These are phyloP conservation scores for Dasypus novemcinctus DNA, from an alignment of 2,113 vertebrate species.

Conservation along the genomic window DNA sequence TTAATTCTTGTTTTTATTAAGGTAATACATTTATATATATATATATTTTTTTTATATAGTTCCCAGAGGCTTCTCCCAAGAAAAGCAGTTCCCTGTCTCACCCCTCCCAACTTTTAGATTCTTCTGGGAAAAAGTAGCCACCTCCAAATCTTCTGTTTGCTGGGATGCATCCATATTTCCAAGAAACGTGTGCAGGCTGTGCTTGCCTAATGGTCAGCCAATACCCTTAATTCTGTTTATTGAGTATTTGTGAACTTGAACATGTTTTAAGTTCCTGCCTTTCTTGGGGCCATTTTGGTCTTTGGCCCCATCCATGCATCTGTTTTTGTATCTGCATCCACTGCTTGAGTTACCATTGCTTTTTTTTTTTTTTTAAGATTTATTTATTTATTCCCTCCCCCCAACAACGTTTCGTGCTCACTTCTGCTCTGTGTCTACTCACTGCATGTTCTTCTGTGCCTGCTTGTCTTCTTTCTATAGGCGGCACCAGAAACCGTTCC, in stretches of 20 bases:
- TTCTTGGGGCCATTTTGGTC: not conserved
- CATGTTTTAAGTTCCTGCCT: not conserved
- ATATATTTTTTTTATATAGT: not conserved
- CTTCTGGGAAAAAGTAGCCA: not conserved
- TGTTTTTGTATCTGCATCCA: not conserved
- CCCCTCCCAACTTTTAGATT: not conserved
- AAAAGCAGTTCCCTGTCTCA: not conserved
- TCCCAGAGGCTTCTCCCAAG: not conserved
- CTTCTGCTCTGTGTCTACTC: no score
- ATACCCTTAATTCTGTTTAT: not conserved
- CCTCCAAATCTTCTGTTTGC: not conserved
- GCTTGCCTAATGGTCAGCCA: not conserved
- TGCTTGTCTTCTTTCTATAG: no score
- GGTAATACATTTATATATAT: not conserved
- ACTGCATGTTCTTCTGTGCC: no score
- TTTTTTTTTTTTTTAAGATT: no score
- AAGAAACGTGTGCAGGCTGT: not conserved
- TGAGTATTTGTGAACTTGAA: no score
- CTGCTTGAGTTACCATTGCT: not conserved
- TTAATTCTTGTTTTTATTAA: not conserved
- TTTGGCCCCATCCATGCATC: not conserved
- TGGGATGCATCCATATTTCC: not conserved
- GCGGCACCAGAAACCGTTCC: no score
- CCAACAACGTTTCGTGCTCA: no score
- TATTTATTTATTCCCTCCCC: no score